These are phyloP conservation scores for Todiramphus saurophagus DNA, from an alignment of 2,113 vertebrate species.

Conservation along the genomic window DNA sequence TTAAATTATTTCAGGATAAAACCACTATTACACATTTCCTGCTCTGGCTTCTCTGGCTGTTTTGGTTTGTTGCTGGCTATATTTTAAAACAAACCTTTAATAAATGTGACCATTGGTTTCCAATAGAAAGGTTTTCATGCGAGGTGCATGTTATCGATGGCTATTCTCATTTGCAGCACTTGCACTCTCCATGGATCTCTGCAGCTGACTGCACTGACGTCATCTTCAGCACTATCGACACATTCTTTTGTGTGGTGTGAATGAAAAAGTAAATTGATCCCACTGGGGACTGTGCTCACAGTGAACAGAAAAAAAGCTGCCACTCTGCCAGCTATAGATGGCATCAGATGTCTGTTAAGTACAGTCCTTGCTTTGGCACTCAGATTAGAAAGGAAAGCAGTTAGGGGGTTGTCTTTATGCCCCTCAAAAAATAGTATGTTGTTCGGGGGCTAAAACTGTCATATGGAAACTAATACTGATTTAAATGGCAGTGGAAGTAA, in stretches of 20 bases:
- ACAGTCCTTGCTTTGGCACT: not conserved
- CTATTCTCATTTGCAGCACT: conserved; percentile 4
- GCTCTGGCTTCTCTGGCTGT: not conserved
- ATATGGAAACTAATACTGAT: not conserved
- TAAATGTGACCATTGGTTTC: not conserved
- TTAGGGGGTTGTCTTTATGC: not conserved
- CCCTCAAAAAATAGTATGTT: not conserved
- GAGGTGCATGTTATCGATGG: not conserved
- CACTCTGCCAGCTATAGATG: conserved; percentile 44
- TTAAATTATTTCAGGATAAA: not conserved
- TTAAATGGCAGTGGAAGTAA: not conserved
- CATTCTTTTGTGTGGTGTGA: conserved; percentile 58
- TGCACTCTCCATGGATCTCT: conserved; percentile 23
- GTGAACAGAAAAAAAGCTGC: conserved; percentile 11
- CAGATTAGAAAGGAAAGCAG: not conserved
- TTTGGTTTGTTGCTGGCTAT: not conserved
- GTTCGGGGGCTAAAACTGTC: not conserved
- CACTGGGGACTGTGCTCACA: conserved; percentile 37
- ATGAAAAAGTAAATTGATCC: conserved; percentile 73
- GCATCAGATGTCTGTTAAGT: conserved; percentile 35
- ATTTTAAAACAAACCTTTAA: not conserved
- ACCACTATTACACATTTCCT: not conserved
- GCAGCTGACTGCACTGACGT: conserved; percentile 45
- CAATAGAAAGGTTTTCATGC: not conserved
- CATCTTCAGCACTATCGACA: conserved; percentile 57